Base-by-base conservation (phyloP, 2,888 invertebrate genomes). In the Scotopteryx bipunctaria region DNA sequence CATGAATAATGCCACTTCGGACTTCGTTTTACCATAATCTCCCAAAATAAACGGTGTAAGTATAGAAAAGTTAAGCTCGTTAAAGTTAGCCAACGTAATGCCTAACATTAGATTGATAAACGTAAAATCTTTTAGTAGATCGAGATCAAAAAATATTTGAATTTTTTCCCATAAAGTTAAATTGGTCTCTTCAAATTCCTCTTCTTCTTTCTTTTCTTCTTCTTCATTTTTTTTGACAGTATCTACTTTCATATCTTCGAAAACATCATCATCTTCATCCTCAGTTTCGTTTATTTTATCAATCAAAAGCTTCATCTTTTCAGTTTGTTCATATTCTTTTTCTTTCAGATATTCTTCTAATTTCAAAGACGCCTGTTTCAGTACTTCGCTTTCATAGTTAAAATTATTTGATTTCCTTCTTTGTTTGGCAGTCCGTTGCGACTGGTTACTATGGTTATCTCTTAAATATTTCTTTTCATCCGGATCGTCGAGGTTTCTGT, bases 51-150 rank as follows among this genome's bases (percentile, higher is more conserved):
- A 94, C 0, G 95, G 94, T 0, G 94, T 94, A 38, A 95, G 69
- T 38, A 95, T 91, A 1, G 94, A 94, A 71, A 95, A 95, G 73
- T 95, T 95, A 3, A 94, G 66, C 75, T 95, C 95, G 2, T 92
- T 93, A 65, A 94, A 94, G 68, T 93, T 93, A 0, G 94, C 94
- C 27, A 94, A 81, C 0, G 94, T 94, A 37, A 95, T 86, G 0
- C 95, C 95, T 44, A 94, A 71, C 90, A 94, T 94, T 8, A 95
- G 83, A 66, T 94, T 95, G 1, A 94, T 91, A 64, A 93, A 95
- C 2, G 93, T 92, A 8, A 92, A 91, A 76, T 95, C 95, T 61
- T 92, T 92, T 45, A 95, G 75, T 40, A 95, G 85, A 72, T 94
- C 93, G 52, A 95, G 86, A 72, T 95, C 95, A 66, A 95, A 95